Conservation (phyloP, 2,888 invertebrate species). For the Archaeoteleia sp. region DNA sequence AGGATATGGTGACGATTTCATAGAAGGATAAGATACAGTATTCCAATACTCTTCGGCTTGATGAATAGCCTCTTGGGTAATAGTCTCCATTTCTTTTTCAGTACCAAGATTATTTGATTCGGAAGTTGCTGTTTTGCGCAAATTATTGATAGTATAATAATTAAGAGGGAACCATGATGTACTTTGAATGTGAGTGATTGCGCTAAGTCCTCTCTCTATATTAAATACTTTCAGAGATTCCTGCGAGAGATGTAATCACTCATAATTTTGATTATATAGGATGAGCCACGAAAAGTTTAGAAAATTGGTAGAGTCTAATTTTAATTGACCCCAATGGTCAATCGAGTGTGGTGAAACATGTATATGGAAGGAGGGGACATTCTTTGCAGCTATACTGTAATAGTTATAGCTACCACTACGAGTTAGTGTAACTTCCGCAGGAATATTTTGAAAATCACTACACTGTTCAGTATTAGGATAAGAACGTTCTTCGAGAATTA, state of each 20-base stretch:
- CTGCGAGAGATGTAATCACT: constrained; percentile 57
- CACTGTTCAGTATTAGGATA: no score
- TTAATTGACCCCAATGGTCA: no score
- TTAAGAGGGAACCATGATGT: constrained; percentile 70
- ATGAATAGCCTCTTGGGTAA: constrained; percentile 66
- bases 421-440: no score
- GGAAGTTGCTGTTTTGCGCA: constrained; percentile 42
- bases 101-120: constrained; percentile 49
- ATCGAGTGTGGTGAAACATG: no score
- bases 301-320: no score
- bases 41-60: constrained; percentile 63
- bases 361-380: no score
- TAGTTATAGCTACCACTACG: no score
- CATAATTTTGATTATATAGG: background rate
- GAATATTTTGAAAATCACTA: no score
- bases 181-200: constrained; percentile 64
- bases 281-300: no score
- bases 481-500: no score
- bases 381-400: no score
- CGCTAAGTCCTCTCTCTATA: constrained; percentile 63
- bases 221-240: constrained; percentile 63
- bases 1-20: constrained; percentile 63
- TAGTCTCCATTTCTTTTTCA: constrained; percentile 56
- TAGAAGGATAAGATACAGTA: constrained; percentile 51
- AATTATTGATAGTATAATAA: constrained; percentile 56